Base-by-base conservation (phyloP, 2,797 vertebrate genomes). In the Tauraco hartlaubi region DNA sequence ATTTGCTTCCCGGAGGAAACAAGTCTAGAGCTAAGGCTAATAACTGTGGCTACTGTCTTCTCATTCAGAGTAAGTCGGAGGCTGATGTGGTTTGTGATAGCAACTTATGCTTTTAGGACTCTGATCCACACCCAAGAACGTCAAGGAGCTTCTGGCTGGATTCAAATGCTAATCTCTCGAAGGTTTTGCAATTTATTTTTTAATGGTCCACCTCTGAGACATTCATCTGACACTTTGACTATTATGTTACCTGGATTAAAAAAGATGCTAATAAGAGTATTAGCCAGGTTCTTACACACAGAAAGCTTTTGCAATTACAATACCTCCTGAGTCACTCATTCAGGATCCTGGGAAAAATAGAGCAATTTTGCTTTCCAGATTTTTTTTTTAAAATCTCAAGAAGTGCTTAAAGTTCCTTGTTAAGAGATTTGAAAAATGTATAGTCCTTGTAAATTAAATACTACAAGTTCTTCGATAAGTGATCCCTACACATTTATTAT, bases 201-300 rank as follows among this genome's bases (percentile, higher is more conserved):
- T 96, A 97, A 97, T 96, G 97, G 97, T 97, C 97, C 97, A 97
- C 97, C 97, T 98, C 97, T 95, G 97, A 98, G 97, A 97, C 97
- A 90, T 92, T 97, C 94, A 97, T 96, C 63, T 94, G 94, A 97
- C 97, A 94, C 96, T 91, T 91, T 68, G 92, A 95, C 95, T 93
- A 97, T 97, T 98, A 97, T 96, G 87, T 89, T 96, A 97, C 96
- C 97, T 97, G 97, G 95, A 97, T 98, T 97, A 95, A 98, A 97
- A 95, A 96, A 97, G 92, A 97, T 96, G 95, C 92, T 97, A 97
- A 96, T 95, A 97, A 94, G 97, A 96, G 95, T 93, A 97, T 97
- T 97, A 98, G 88, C 82, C 91, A 94, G 96, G 94, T 96, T 95
- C 92, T 96, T 97, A 88, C 66, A 92, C 93, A 81, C 21, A 94